Percentiles rank a stretch among this genome's conserved stretches.
Conservation (phyloP, 2,113 vertebrate species). For the Daubentonia madagascariensis region DNA sequence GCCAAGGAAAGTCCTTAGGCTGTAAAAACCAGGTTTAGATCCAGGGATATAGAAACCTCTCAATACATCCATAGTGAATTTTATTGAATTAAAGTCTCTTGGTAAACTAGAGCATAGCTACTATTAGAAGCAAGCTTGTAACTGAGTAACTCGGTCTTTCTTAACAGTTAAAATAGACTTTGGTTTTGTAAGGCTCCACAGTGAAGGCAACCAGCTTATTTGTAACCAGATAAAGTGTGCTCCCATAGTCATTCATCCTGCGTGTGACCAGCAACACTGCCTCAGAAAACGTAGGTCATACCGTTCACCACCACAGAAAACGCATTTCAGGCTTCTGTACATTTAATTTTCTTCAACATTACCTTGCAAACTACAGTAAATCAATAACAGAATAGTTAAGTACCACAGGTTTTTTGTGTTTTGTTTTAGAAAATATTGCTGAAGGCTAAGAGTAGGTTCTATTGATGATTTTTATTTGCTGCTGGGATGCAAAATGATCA, state of each 20-base stretch:
- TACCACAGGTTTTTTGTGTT: conserved; percentile 38
- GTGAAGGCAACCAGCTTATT: not conserved
- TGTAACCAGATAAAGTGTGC: not conserved
- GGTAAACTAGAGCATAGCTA: not conserved
- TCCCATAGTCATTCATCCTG: not conserved
- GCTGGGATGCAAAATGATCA: not conserved
- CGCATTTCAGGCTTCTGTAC: not conserved
- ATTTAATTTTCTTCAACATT: conserved; percentile 52
- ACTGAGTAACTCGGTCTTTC: not conserved
- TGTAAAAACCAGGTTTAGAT: not conserved
- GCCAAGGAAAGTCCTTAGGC: not conserved
- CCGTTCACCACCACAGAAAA: not conserved
- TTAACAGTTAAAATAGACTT: not conserved
- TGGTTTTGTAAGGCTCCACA: not conserved
- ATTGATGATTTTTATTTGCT: conserved; percentile 41
- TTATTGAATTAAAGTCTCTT: not conserved
- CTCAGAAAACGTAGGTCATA: not conserved
- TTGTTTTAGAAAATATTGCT: conserved; percentile 50
- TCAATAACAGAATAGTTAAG: conserved; percentile 66
- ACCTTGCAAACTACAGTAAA: conserved; percentile 67
- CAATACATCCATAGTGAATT: not conserved
- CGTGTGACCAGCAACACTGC: fast-evolving
- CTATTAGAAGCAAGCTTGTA: not conserved
- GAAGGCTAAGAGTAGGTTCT: conserved; percentile 33
- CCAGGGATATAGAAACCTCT: not conserved